Conservation (phyloP, 2,888 invertebrate genomes). For the Alitta virens region DNA sequence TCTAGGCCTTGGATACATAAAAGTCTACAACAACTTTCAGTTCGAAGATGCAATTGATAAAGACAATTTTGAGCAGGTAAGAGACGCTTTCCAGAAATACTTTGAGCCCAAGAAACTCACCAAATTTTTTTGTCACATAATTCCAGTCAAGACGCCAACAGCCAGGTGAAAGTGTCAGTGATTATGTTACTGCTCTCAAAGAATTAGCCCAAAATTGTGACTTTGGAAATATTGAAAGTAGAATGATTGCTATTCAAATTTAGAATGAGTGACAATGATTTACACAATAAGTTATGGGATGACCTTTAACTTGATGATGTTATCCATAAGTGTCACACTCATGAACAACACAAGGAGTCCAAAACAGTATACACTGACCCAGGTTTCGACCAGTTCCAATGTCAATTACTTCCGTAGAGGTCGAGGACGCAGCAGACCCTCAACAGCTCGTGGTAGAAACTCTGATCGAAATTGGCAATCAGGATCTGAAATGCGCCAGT, state of each 20-base stretch:
- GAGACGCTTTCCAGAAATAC: neutral
- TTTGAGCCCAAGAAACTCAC: conserved; percentile 10
- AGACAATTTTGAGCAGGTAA: conserved; percentile 3
- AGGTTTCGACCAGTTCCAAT: too few relatives aligned
- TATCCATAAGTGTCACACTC: neutral
- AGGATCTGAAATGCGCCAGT: too few relatives aligned
- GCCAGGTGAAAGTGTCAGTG: neutral
- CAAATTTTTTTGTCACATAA: conserved; percentile 2
- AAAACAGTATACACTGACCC: too few relatives aligned
- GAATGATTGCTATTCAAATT: conserved; percentile 1
- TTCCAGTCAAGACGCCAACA: neutral
- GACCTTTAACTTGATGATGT: neutral
- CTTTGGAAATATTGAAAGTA: conserved; percentile 4
- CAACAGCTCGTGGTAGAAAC: too few relatives aligned
- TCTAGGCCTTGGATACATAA: neutral
- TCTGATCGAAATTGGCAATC: too few relatives aligned
- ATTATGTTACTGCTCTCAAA: neutral
- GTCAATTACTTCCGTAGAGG: too few relatives aligned
- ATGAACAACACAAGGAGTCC: too few relatives aligned
- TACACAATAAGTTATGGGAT: neutral
- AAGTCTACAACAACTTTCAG: neutral
- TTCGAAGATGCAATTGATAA: neutral
- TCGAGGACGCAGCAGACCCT: too few relatives aligned
- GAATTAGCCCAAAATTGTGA: conserved; percentile 1
- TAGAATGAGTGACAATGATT: neutral